Conservation (phyloP, 2,888 invertebrate genomes). For the Idaea straminata region DNA sequence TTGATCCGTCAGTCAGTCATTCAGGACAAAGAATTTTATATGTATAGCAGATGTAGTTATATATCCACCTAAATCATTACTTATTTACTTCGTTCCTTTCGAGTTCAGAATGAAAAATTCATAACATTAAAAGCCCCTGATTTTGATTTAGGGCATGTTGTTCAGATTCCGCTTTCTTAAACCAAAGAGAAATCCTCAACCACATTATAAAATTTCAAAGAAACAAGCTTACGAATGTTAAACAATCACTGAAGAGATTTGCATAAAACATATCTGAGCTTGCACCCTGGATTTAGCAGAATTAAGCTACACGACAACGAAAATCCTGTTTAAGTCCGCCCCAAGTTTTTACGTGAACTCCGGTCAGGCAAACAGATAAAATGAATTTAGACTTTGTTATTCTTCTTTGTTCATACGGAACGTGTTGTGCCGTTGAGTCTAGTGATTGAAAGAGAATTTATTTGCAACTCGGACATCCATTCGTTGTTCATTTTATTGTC, state of each 20-base stretch:
- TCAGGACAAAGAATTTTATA: no score
- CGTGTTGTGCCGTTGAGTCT: background rate
- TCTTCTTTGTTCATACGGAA: background rate
- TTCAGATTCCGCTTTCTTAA: background rate
- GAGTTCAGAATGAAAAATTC: background rate
- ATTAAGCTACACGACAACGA: constrained; percentile 1
- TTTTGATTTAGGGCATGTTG: background rate
- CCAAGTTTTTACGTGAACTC: background rate
- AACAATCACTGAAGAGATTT: constrained; percentile 1
- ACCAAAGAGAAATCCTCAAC: background rate
- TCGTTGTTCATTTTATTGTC: background rate
- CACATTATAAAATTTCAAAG: constrained; percentile 8
- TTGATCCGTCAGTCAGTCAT: no score
- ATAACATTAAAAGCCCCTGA: background rate
- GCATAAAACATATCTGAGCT: background rate
- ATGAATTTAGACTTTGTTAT: constrained; percentile 1
- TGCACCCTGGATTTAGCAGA: background rate
- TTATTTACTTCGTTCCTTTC: background rate
- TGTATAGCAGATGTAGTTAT: background rate
- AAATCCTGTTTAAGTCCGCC: background rate
- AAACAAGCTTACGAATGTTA: constrained; percentile 7
- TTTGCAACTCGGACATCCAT: background rate
- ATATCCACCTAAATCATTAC: background rate
- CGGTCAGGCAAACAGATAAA: background rate
- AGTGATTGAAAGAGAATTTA: background rate